Conservation (phyloP, 2,113 vertebrate species). For the Pavo muticus region DNA sequence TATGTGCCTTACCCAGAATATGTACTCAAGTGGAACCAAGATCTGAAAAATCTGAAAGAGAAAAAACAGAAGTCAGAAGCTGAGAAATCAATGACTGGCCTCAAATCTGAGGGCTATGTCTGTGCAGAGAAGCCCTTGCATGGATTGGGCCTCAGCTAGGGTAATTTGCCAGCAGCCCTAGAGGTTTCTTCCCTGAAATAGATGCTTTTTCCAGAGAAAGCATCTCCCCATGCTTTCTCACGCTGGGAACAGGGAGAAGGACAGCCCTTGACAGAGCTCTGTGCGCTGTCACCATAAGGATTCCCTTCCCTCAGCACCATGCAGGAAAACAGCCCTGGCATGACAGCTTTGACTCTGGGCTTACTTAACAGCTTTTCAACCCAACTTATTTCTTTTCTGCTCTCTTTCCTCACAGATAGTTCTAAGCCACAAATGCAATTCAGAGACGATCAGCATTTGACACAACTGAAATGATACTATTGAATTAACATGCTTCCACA, state of each 20-base stretch:
- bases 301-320: rapidly evolving
- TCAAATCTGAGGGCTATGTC: neutral
- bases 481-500: neutral
- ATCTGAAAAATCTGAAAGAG: neutral
- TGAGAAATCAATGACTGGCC: neutral
- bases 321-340: neutral
- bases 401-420: neutral
- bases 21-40: neutral
- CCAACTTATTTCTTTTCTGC: neutral
- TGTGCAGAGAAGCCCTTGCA: neutral
- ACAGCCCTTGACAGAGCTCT: neutral
- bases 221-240: neutral
- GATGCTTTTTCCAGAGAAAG: neutral
- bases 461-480: neutral
- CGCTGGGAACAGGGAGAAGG: neutral
- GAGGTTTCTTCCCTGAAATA: neutral
- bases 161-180: neutral
- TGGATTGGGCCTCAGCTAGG: rapidly evolving
- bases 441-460: neutral
- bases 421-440: neutral
- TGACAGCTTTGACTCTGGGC: neutral
- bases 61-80: neutral
- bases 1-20: neutral
- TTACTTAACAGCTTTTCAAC: neutral
- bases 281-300: neutral